Evolutionary conservation across 2,797 vertebrate species (phyloP).

Genomic region (Thripadectes ignobilis): DNA sequence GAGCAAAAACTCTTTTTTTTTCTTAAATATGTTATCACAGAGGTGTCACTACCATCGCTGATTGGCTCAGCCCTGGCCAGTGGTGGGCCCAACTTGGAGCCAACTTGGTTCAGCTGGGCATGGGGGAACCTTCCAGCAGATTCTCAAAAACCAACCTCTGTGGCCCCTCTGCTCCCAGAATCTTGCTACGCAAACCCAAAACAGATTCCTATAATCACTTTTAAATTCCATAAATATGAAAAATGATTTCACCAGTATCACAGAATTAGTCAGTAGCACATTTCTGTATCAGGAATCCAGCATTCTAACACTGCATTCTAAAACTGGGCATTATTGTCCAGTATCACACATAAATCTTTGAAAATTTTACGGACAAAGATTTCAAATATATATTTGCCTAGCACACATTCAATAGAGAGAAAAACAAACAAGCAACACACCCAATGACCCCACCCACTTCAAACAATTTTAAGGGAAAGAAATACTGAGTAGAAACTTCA

Average conservation of each 20-base stretch:
- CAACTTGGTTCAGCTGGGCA: fast-evolving
- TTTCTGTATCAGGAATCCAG: neutral
- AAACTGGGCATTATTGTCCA: neutral
- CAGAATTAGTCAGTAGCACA: neutral
- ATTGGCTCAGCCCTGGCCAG: neutral
- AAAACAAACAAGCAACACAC: neutral
- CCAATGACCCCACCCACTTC: neutral
- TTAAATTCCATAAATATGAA: neutral
- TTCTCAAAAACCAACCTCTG: neutral
- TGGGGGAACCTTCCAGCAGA: neutral
- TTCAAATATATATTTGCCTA: neutral
- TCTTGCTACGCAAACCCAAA: neutral
- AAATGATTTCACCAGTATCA: neutral
- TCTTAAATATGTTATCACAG: neutral
- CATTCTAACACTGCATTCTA: neutral
- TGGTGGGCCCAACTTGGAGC: neutral
- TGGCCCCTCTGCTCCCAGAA: neutral
- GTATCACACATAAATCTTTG: neutral
- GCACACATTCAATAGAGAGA: neutral
- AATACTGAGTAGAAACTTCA: neutral
- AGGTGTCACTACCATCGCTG: neutral
- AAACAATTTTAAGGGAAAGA: neutral
- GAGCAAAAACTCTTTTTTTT: neutral
- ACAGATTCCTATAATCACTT: neutral
- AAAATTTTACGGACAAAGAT: neutral